These are phyloP conservation scores for Heliocidaris tuberculata DNA, from an alignment of 35 echinoderm and acorn worm genomes.

Conservation along the genomic window DNA sequence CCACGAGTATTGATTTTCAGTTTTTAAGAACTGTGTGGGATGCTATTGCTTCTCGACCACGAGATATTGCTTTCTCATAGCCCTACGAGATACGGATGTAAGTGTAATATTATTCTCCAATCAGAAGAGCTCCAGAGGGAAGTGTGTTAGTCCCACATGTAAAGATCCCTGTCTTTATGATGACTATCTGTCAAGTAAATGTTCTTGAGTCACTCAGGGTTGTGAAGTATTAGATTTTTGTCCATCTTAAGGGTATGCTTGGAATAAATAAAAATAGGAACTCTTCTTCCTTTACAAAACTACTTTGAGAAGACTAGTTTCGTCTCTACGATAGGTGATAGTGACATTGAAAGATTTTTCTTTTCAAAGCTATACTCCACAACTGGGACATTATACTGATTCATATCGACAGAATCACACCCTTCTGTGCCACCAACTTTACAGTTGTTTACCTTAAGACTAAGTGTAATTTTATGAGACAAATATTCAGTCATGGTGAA, in stretches of 20 bases:
- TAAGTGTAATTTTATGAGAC: too few relatives aligned
- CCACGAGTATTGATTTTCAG: neutral
- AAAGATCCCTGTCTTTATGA: neutral
- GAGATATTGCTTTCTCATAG: neutral
- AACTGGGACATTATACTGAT: too few relatives aligned
- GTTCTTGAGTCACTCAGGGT: neutral
- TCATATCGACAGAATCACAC: too few relatives aligned
- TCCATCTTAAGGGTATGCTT: neutral
- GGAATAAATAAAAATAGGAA: too few relatives aligned
- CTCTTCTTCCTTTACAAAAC: too few relatives aligned
- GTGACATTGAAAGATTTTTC: too few relatives aligned
- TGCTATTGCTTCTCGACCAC: neutral
- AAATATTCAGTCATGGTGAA: too few relatives aligned
- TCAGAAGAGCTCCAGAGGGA: neutral
- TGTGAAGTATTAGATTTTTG: neutral
- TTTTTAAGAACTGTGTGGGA: neutral
- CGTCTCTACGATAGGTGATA: too few relatives aligned
- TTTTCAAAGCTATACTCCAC: too few relatives aligned
- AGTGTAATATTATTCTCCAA: neutral
- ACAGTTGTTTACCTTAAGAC: too few relatives aligned
- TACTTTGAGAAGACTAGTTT: too few relatives aligned
- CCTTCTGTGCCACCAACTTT: too few relatives aligned
- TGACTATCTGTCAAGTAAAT: neutral
- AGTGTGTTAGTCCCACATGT: neutral
- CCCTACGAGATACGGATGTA: neutral